Conservation (phyloP, 2,797 vertebrate species). For the Anguilla megastoma region DNA sequence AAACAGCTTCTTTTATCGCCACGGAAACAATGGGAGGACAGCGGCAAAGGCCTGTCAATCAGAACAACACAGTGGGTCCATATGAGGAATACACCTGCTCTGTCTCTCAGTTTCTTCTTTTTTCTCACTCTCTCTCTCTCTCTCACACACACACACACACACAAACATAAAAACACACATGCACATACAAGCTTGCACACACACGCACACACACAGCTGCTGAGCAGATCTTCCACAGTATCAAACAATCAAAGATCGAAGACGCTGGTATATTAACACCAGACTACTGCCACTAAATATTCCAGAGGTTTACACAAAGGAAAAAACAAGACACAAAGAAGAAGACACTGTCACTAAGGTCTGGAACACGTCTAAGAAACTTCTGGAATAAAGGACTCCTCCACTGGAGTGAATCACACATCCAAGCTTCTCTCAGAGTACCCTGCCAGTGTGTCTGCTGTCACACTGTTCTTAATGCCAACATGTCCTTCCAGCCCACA, state of each 20-base stretch:
- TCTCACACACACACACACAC: slow-evolving; percentile 26
- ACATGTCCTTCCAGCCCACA: not conserved
- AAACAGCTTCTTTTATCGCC: slow-evolving; percentile 29
- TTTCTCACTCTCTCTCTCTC: not conserved
- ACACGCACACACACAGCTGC: slow-evolving; percentile 17
- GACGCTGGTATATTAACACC: not conserved
- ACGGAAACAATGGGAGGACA: slow-evolving; percentile 19
- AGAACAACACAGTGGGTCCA: not conserved
- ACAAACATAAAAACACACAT: slow-evolving; percentile 27
- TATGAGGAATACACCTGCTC: slow-evolving; percentile 13
- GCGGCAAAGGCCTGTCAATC: not conserved
- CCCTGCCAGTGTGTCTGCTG: not conserved
- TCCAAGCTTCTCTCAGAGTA: not conserved
- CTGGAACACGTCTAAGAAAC: not conserved
- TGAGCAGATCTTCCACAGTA: not conserved
- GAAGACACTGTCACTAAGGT: not conserved
- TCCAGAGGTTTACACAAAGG: not conserved
- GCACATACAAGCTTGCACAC: slow-evolving; percentile 14
- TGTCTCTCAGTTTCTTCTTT: not conserved
- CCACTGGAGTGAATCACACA: not conserved
- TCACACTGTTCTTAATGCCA: slow-evolving; percentile 10
- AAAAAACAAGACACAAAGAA: not conserved
- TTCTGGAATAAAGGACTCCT: not conserved
- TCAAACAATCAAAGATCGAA: not conserved
- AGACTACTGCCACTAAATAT: not conserved